Percentiles rank a stretch among this genome's conserved stretches.
phyloP scores from a whole-genome alignment of 2,113 vertebrate species.

The Gymnocephalus cernua region DNA sequence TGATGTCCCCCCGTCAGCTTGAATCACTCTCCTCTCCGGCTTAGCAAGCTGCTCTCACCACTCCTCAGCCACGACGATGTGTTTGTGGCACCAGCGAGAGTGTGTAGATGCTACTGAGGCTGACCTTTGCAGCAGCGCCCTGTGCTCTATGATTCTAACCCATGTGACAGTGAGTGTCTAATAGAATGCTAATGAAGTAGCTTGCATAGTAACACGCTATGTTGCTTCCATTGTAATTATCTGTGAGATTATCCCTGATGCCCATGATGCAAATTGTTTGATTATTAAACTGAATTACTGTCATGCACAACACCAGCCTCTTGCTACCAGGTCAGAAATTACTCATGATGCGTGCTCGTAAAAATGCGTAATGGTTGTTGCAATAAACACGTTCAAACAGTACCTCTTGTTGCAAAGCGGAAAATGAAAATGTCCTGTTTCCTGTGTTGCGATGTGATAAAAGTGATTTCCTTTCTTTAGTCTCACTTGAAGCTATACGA shows the following conservation, averaged over 20 bases:
- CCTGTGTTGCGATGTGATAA: not conserved
- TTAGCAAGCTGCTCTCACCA: conserved; percentile 60
- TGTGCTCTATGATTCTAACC: conserved; percentile 72
- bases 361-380: conserved; percentile 18
- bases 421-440: not conserved
- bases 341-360: conserved; percentile 29
- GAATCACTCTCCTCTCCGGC: conserved; percentile 56
- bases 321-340: conserved; percentile 42
- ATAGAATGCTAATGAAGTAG: conserved; percentile 74
- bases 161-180: conserved; percentile 68
- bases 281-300: conserved; percentile 66
- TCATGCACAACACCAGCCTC: conserved; percentile 36
- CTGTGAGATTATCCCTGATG: conserved; percentile 41
- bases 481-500: not conserved
- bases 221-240: conserved; percentile 59
- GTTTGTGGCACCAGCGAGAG: conserved; percentile 64
- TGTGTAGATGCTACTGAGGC: conserved; percentile 62
- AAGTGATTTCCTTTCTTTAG: not conserved
- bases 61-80: conserved; percentile 60
- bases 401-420: not conserved
- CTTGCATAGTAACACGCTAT: conserved; percentile 31
- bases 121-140: conserved; percentile 73
- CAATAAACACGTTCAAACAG: conserved; percentile 27
- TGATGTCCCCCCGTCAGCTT: conserved; percentile 56
- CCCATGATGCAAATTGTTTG: conserved; percentile 63